A percentile compares a stretch with the other conserved stretches of the same genome.
Conservation (phyloP, 2,113 vertebrate species). For the Caracal caracal region DNA sequence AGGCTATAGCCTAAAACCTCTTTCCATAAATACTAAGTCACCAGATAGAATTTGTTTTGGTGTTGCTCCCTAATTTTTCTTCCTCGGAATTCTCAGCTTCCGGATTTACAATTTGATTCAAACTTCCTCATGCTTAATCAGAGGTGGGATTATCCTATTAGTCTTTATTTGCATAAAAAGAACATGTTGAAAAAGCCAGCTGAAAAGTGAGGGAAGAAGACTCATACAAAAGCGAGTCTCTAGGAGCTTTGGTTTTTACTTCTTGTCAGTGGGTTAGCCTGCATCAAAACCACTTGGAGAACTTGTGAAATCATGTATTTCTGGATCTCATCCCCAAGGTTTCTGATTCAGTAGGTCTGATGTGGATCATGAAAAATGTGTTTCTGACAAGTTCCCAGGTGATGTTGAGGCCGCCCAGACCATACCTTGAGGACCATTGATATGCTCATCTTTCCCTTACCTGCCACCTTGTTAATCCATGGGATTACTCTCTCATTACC, state of each 20-base stretch:
- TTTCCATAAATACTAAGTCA: neutral
- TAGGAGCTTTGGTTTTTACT: neutral
- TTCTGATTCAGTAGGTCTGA: neutral
- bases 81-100: neutral
- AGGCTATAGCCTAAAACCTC: neutral
- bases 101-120: neutral
- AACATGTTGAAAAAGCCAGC: neutral
- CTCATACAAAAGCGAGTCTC: neutral
- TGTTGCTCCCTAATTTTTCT: neutral
- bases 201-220: neutral
- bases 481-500: too few species aligned
- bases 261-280: neutral
- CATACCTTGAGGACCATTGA: neutral
- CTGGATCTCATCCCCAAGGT: neutral
- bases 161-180: neutral
- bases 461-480: neutral
- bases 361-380: neutral
- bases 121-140: neutral
- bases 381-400: neutral
- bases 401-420: neutral
- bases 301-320: neutral
- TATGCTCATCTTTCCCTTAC: neutral
- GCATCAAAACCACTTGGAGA: neutral
- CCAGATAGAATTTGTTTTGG: neutral
- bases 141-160: neutral